phyloP scores from a whole-genome alignment of 2,113 vertebrate genomes.

The Potamarius usumacintae region DNA sequence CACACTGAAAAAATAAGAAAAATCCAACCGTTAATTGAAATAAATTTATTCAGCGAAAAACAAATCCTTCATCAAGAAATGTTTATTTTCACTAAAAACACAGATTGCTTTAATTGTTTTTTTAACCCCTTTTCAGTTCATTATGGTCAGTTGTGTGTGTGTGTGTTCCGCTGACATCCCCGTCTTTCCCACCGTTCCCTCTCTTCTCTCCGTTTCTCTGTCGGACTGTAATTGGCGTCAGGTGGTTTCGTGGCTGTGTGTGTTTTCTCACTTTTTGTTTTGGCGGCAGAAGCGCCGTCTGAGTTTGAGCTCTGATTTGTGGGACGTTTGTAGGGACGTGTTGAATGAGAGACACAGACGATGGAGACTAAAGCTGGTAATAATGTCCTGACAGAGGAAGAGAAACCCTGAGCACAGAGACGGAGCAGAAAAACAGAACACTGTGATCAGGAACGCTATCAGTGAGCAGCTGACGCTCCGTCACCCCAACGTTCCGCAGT shows the following conservation, averaged over 20 bases:
- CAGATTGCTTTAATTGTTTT: too few species aligned
- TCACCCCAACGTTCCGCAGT: too few species aligned
- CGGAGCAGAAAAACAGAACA: not conserved
- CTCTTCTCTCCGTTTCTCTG: not conserved
- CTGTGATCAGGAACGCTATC: not conserved
- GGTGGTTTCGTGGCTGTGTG: not conserved
- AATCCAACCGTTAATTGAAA: too few species aligned
- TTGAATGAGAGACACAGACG: not conserved
- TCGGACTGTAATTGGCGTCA: constrained; percentile 9
- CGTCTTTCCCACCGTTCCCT: not conserved
- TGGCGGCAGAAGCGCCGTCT: not conserved
- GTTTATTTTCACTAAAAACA: too few species aligned
- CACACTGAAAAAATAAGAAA: too few species aligned
- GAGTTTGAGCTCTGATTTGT: not conserved
- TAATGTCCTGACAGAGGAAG: not conserved
- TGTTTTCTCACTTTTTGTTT: constrained; percentile 18
- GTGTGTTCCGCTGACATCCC: not conserved
- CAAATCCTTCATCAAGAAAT: too few species aligned
- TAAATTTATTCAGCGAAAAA: too few species aligned
- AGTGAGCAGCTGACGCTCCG: not conserved
- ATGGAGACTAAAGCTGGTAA: not conserved
- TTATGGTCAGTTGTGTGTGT: not conserved
- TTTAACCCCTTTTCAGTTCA: too few species aligned
- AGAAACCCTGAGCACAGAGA: not conserved
- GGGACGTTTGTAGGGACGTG: not conserved